Evolutionary conservation across 2,113 vertebrate genomes (phyloP), one percentile per base, ranked within the genome.

Genomic region (Pontoporia blainvillei): DNA sequence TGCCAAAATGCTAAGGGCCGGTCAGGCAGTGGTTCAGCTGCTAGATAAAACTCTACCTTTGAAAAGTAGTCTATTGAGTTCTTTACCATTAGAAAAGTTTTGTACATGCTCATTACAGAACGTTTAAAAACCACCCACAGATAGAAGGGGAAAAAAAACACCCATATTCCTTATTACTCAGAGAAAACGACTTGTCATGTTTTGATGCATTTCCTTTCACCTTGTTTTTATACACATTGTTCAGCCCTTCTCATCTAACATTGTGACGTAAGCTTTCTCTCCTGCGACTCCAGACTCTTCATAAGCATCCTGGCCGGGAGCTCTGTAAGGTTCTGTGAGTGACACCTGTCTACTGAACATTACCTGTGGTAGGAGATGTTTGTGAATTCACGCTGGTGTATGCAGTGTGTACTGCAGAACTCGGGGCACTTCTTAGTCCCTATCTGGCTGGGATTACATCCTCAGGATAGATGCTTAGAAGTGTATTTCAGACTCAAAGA

Each of bases 401-500:
- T 5, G 0, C 14, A 3, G 23, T 2, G 6, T 29, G 23, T 2
- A 18, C 31, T 2, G 31, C 69, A 25, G 9, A 2, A 31, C 61
- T 66, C 85, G 76, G 67, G 27, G 15, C 23, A 18, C 52, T 66
- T 36, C 52, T 25, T 72, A 39, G 84, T 69, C 41, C 20, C 49
- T 52, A 31, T 46, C 21, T 6, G 17, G 59, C n/a, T 61, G 39
- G 49, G 67, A 76, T 87, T 18, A 52, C 1, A 0, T 61, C 27
- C 29, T 59, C 64, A 14, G 15, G 34, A 86, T 11, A 96, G 46
- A 18, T 27, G 61, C 88, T 41, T 2, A 59, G n/a, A 69, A 79
- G 44, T 15, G 27, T 46, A 34, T 59, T 91, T 78, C 34, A 79
- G 62, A 49, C 44, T 41, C 34, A 8, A 0, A 41, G 78, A 49